Conservation (phyloP, 2,797 vertebrate species). For the Sorex maritimensis region DNA sequence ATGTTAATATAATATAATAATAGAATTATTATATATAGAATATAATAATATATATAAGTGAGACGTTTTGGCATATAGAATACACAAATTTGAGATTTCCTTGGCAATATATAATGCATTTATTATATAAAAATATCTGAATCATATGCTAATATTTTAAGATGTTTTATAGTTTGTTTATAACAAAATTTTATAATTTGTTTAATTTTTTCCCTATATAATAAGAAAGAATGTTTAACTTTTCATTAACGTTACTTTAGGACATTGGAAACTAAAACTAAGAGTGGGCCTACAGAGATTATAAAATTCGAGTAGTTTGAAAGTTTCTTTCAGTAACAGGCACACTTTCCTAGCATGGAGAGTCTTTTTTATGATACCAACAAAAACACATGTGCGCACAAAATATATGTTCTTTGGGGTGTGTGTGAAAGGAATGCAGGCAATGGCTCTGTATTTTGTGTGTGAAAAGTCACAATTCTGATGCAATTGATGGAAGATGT, state of each 20-base stretch:
- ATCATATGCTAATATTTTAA: slow-evolving; percentile 64
- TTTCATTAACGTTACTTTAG: slow-evolving; percentile 59
- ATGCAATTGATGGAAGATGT: not conserved
- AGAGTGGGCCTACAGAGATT: slow-evolving; percentile 18
- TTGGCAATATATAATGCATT: not conserved
- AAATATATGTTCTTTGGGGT: not conserved
- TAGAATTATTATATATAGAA: no score
- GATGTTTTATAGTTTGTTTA: not conserved
- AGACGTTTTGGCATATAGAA: no score
- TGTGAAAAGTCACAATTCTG: not conserved
- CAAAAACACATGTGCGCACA: not conserved
- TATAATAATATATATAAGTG: no score
- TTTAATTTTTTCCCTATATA: slow-evolving; percentile 46
- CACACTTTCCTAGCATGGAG: not conserved
- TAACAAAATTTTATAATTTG: slow-evolving; percentile 54
- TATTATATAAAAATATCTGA: slow-evolving; percentile 68
- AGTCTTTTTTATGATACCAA: not conserved
- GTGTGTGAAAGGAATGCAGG: not conserved
- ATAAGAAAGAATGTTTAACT: slow-evolving; percentile 41
- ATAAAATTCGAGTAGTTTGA: slow-evolving; percentile 33
- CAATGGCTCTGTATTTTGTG: not conserved
- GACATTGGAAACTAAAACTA: slow-evolving; percentile 65
- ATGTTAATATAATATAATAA: no score
- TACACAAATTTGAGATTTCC: slow-evolving; percentile 4
- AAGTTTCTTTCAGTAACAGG: slow-evolving; percentile 33